phyloP scores from a whole-genome alignment of 2,113 vertebrate genomes.

The Pseudorasbora parva region DNA sequence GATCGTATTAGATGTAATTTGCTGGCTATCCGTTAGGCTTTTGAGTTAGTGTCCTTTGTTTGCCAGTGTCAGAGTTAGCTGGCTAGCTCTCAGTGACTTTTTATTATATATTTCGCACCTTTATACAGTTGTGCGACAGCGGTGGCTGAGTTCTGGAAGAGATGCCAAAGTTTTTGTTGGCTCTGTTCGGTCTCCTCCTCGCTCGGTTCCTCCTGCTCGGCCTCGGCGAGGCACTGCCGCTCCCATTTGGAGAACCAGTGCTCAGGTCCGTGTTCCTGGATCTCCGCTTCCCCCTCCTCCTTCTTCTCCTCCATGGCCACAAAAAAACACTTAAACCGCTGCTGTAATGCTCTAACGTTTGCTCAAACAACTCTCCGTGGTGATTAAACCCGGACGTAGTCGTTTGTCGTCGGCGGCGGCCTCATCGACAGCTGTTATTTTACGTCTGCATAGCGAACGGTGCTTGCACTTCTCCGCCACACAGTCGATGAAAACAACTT shows the following conservation, averaged over 20 bases:
- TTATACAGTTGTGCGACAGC: slow-evolving; percentile 97
- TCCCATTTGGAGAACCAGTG: slow-evolving; percentile 99
- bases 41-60: slow-evolving; percentile 48
- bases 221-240: slow-evolving; percentile 92
- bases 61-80: slow-evolving; percentile 1
- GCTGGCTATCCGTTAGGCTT: background rate
- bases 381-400: slow-evolving; percentile 14
- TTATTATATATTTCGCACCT: slow-evolving; percentile 72
- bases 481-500: slow-evolving; percentile 31
- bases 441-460: slow-evolving; percentile 43
- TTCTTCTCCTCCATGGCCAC: slow-evolving; percentile 86
- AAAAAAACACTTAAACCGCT: slow-evolving; percentile 13
- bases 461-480: slow-evolving; percentile 55
- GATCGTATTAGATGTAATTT: background rate
- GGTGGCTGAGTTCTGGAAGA: slow-evolving; percentile 93
- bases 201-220: slow-evolving; percentile 85
- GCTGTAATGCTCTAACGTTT: background rate
- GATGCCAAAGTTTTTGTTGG: slow-evolving; percentile 94
- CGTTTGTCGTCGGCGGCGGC: slow-evolving; percentile 46
- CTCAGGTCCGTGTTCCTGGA: slow-evolving; percentile 96
- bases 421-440: slow-evolving; percentile 52
- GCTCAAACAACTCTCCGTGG: background rate
- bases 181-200: slow-evolving; percentile 88
- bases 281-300: slow-evolving; percentile 92
- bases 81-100: slow-evolving; percentile 19